Base-by-base conservation (phyloP, 2,888 invertebrate species). In the Eulithis testata region DNA sequence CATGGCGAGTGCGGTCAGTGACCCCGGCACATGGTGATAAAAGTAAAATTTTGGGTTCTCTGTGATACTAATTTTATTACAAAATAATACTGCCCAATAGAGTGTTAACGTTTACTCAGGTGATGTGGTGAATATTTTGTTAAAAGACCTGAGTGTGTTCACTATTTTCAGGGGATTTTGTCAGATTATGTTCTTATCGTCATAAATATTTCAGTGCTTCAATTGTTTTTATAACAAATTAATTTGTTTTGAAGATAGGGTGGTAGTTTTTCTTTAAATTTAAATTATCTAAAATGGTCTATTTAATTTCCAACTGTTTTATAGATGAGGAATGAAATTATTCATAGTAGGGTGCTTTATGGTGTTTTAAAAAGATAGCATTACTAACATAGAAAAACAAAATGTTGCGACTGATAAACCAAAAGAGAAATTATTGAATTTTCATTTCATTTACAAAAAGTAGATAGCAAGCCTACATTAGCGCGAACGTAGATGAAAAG, bases 401-500 rank as follows among this genome's bases (percentile, higher is more conserved):
- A 14, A 47, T 47, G 5, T 51, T 31, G 49, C 1, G 21, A 21
- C 21, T 21, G 21, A 21, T 21, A 37, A 58, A 51, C n/a, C 50
- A 8, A 27, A 40, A 36, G 44, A 31, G 43, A 62, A 12, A 43
- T n/a, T 55, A 40, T 14, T 44, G 11, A 49, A 83, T 87, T 89
- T 86, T 82, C 79, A 82, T 80, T 81, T 80, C 78, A 76, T 74
- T 77, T 76, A 78, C 71, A 76, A 82, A 85, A 86, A 82, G 79
- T 80, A 85, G 83, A 84, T 60, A 36, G 50, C 71, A 81, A 82
- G 81, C 78, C 81, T 81, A 86, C 83, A 81, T 82, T 86, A 80
- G 80, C 88, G 87, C 85, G 84, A 85, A 77, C 81, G 89, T 85
- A 84, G 89, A 91, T 91, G 91, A 93, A 93, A 93, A 93, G 92